phyloP scores from a whole-genome alignment of 1,140 invertebrate genomes.

The Drosophila ambigua region DNA sequence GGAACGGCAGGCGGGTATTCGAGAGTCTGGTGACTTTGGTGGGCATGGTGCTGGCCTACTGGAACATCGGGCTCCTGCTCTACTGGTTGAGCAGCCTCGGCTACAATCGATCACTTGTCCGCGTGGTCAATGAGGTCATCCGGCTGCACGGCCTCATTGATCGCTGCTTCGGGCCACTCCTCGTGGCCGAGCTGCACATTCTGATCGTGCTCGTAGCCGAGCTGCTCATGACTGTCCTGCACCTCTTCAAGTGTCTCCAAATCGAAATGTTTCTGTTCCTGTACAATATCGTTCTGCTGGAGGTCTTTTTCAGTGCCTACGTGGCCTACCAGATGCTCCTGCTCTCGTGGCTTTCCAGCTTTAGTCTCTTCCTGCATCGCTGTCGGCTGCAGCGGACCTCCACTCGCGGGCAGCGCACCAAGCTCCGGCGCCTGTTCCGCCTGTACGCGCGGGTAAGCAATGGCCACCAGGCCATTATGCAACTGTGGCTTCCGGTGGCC shows the following conservation, averaged over 20 bases:
- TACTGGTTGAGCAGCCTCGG: not conserved
- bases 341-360: constrained; percentile 6
- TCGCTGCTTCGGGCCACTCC: not conserved
- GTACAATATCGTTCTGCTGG: not conserved
- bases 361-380: not conserved
- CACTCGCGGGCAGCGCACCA: not conserved
- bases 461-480: not conserved
- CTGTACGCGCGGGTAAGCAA: constrained; percentile 21
- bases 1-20: too few species aligned
- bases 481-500: constrained; percentile 23
- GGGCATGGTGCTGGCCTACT: not conserved
- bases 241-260: not conserved
- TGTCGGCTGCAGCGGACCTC: too few species aligned
- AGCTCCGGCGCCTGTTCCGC: not conserved
- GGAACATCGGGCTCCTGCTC: not conserved
- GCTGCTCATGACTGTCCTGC: not conserved
- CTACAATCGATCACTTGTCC: constrained; percentile 10
- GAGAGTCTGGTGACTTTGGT: not conserved
- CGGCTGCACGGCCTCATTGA: not conserved
- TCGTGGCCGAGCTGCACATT: not conserved
- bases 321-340: constrained; percentile 26
- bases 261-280: not conserved
- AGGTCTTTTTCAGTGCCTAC: constrained; percentile 15
- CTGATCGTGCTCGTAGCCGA: not conserved
- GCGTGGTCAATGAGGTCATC: constrained; percentile 10